A percentile compares a stretch with the other conserved stretches of the same genome.
Evolutionary conservation across 1,140 invertebrate species (phyloP).

Genomic region (Adoxophyes honmai): DNA sequence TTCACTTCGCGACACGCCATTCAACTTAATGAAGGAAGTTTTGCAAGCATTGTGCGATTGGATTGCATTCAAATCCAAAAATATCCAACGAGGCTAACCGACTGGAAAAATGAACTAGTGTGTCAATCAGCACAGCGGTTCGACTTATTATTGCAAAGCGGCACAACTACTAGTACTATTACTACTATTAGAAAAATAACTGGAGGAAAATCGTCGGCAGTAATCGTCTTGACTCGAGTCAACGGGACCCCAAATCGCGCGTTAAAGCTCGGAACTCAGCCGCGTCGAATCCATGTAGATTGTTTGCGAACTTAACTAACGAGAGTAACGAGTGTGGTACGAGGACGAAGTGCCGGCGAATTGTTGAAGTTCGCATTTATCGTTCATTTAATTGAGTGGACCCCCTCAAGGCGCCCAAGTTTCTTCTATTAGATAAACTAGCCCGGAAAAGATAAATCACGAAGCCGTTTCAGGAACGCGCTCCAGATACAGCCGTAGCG

Average conservation of each 20-base stretch:
- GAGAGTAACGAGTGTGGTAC: constrained; percentile 40
- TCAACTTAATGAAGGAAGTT: not conserved
- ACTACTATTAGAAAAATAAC: not conserved
- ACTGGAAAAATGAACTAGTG: too few species aligned
- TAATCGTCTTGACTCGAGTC: not conserved
- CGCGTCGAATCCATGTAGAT: constrained; percentile 38
- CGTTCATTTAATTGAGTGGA: constrained; percentile 28
- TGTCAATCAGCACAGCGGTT: too few species aligned
- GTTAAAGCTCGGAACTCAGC: constrained; percentile 35
- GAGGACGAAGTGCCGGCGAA: constrained; percentile 28
- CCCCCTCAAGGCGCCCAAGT: constrained; percentile 17
- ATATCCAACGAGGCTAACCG: too few species aligned
- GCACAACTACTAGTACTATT: too few species aligned
- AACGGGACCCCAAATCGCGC: not conserved
- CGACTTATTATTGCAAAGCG: too few species aligned
- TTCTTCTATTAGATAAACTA: constrained; percentile 13
- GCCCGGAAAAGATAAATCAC: constrained; percentile 22
- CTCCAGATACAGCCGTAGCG: constrained; percentile 15
- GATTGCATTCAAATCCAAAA: not conserved
- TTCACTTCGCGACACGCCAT: not conserved
- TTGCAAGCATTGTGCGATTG: not conserved
- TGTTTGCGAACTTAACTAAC: constrained; percentile 56
- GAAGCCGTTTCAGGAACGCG: constrained; percentile 16
- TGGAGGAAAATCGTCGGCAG: not conserved
- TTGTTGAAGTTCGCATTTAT: constrained; percentile 31